Evolutionary conservation across 92 coral and sea anemone genomes (phyloP), one percentile per base, ranked within the genome.

Genomic region (Montipora capitata): DNA sequence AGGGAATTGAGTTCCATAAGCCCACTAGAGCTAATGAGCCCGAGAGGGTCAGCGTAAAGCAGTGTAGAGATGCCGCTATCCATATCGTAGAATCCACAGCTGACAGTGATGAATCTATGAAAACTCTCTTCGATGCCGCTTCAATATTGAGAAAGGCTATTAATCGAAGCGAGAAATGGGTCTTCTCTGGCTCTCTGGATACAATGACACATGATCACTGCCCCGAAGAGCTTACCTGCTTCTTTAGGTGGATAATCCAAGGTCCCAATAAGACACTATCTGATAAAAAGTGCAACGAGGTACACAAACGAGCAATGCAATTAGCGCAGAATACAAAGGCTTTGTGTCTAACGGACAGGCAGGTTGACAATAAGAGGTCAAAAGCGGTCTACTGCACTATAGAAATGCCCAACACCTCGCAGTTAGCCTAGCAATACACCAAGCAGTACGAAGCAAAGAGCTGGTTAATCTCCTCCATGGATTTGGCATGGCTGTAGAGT

Each of bases 101-200:
- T 9, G n/a, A 58, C 13, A 58, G 64, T 3, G 13, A 9, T 58
- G 64, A 58, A 13, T 13, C 13, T 8, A 85, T 93, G 85, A 93
- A 77, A 43, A 90, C 87, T 18, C 79, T 86, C n/a, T 93, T 40
- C 44, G 92, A 86, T 85, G 93, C 93, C 17, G 91, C 93, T 7
- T 45, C 20, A 11, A 20, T 76, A n/a, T 20, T 93, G 68, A 79
- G 93, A 81, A 93, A 93, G 43, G 56, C 65, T 2, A 89, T 93
- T 2, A 85, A 81, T 56, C 82, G 83, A 58, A 27, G 86, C 41
- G 59, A 93, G 12, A 86, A 17, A 14, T 93, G 96, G 89, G 72
- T 66, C 14, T 65, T 67, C 72, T 27, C 44, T 27, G 72, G 72
- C 43, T 67, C 72, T 5, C 72, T 67, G 43, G 43, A 67, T 35